Evolutionary conservation across 2,113 vertebrate genomes (phyloP).

Genomic region (Ceuthmochares aereus): DNA sequence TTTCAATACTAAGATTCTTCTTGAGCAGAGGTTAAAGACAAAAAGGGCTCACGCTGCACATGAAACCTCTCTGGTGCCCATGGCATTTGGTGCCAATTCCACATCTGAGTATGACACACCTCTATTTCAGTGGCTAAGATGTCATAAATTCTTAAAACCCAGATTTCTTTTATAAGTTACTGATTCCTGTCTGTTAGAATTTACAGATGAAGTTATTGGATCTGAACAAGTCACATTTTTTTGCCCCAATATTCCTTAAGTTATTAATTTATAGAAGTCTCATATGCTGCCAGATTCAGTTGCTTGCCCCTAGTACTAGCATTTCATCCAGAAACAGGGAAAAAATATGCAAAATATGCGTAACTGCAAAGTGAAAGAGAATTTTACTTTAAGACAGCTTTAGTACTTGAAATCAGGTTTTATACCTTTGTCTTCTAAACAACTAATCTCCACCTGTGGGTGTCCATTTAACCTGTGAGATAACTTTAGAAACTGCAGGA

Average conservation of each 20-base stretch:
- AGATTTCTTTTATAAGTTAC: background rate
- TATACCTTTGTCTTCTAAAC: conserved; percentile 12
- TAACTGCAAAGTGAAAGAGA: background rate
- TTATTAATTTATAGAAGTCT: background rate
- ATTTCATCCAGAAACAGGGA: background rate
- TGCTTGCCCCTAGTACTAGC: background rate
- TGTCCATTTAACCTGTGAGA: conserved; percentile 30
- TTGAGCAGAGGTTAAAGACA: background rate
- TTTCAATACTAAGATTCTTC: background rate
- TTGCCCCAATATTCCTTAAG: background rate
- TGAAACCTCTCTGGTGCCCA: background rate
- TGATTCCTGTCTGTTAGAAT: background rate
- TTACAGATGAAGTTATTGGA: background rate
- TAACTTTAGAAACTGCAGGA: conserved; percentile 32
- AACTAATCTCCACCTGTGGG: background rate
- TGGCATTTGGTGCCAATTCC: background rate
- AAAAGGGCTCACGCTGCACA: background rate
- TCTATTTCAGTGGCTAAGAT: background rate
- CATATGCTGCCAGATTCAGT: background rate
- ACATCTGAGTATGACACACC: background rate
- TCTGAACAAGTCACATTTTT: background rate
- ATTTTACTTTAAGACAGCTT: background rate
- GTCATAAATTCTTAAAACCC: background rate
- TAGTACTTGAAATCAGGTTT: background rate
- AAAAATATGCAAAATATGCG: background rate